Percentiles rank a stretch among this genome's conserved stretches.
Evolutionary conservation across 2,797 vertebrate species (phyloP).

Genomic region (Hippopotamyrus pictus): DNA sequence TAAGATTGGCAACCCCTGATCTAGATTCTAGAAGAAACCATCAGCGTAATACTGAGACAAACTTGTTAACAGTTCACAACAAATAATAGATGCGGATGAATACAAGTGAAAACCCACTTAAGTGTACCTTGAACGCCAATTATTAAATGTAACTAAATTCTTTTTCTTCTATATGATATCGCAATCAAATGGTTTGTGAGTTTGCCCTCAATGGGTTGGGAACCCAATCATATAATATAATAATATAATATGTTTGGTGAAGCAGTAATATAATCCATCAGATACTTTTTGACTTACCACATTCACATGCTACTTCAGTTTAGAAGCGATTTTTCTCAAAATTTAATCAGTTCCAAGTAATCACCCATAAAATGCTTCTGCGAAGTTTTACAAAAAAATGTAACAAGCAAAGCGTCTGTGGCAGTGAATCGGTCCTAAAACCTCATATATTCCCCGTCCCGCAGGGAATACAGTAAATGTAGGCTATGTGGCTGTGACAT

Average conservation of each 20-base stretch:
- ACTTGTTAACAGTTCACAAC: not conserved
- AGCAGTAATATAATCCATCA: not conserved
- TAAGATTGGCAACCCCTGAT: too few relatives aligned
- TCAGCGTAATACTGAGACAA: not conserved
- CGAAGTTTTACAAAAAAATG: not conserved
- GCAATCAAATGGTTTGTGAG: not conserved
- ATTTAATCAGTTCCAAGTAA: not conserved
- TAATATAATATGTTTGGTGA: not conserved
- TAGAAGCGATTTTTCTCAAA: not conserved
- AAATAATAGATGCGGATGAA: not conserved
- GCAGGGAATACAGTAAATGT: not conserved
- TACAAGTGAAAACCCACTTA: not conserved
- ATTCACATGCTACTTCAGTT: not conserved
- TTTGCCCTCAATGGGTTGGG: not conserved
- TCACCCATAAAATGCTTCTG: not conserved
- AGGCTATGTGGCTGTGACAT: not conserved
- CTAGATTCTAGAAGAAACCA: not conserved
- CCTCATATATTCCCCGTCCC: not conserved
- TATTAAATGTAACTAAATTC: not conserved
- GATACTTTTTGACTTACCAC: not conserved
- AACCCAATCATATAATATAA: too few relatives aligned
- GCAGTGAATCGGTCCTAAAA: not conserved
- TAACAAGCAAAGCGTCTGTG: not conserved
- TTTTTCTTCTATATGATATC: not conserved
- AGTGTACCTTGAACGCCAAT: not conserved